Conservation (phyloP, 1,140 invertebrate genomes). For the Drosophila setifemur region DNA sequence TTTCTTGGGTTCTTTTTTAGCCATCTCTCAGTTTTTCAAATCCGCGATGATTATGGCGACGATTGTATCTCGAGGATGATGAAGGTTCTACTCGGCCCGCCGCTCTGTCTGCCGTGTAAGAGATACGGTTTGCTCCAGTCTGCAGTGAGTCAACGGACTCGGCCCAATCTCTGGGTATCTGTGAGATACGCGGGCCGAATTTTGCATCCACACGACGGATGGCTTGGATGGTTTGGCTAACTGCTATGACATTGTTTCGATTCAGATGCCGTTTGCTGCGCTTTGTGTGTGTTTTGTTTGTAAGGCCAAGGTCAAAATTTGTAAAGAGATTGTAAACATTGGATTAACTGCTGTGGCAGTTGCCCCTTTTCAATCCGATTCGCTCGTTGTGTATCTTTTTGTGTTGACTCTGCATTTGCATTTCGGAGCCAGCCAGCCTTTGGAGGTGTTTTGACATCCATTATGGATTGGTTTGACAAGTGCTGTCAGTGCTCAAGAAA, state of each 20-base stretch:
- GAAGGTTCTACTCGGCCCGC: conserved; percentile 30
- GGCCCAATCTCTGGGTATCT: neutral
- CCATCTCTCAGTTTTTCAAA: too few species aligned
- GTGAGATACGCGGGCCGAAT: neutral
- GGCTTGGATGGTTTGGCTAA: conserved; percentile 37
- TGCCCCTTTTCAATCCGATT: conserved; percentile 53
- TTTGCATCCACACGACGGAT: neutral
- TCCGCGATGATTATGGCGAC: conserved; percentile 1
- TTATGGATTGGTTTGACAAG: conserved; percentile 78
- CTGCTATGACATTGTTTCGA: conserved; percentile 71
- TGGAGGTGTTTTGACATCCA: conserved; percentile 59
- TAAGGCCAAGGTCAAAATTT: conserved; percentile 78
- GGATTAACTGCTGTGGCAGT: conserved; percentile 60
- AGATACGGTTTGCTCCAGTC: conserved; percentile 32
- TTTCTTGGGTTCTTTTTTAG: conserved; percentile 21
- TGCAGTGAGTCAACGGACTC: conserved; percentile 17
- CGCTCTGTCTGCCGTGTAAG: conserved; percentile 62
- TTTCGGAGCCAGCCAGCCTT: conserved; percentile 45
- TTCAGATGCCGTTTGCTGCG: conserved; percentile 61
- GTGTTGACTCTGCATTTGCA: conserved; percentile 65
- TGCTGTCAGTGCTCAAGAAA: conserved; percentile 55
- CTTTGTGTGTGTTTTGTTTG: conserved; percentile 53
- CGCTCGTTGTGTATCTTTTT: conserved; percentile 15
- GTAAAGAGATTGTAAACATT: conserved; percentile 80
- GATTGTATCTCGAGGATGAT: conserved; percentile 12